Conservation (phyloP, 2,113 vertebrate genomes). For the Thomomys bottae region DNA sequence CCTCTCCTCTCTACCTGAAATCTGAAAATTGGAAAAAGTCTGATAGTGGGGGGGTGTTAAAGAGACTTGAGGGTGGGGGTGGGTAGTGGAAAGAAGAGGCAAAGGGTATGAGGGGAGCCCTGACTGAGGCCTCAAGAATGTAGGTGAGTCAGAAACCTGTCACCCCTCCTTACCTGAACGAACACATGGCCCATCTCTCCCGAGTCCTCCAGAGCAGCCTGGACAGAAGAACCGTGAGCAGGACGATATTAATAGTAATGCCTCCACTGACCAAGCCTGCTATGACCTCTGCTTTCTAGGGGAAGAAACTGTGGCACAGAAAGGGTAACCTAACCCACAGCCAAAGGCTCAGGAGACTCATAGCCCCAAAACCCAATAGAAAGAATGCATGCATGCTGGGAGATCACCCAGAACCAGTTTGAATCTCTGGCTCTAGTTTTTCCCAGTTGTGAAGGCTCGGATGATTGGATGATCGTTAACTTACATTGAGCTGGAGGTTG, state of each 20-base stretch:
- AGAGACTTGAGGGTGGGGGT: conserved; percentile 70
- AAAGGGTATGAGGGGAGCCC: conserved; percentile 83
- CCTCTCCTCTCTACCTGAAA: conserved; percentile 72
- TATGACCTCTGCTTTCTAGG: not conserved
- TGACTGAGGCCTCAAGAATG: conserved; percentile 85
- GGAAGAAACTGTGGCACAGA: not conserved
- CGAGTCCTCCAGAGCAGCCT: not conserved
- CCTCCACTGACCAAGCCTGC: not conserved
- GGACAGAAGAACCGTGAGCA: accelerated
- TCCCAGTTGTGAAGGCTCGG: not conserved
- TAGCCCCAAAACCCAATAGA: not conserved
- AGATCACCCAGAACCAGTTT: not conserved
- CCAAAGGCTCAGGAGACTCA: not conserved
- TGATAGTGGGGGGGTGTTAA: conserved; percentile 70
- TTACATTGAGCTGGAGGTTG: not conserved
- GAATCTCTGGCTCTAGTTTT: not conserved
- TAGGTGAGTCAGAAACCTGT: conserved; percentile 49
- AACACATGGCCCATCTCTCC: not conserved
- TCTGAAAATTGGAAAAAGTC: conserved; percentile 63
- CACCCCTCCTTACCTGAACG: not conserved
- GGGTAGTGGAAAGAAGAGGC: conserved; percentile 69
- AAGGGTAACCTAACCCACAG: not conserved
- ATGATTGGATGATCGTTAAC: not conserved
- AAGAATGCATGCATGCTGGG: not conserved
- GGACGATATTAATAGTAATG: not conserved